Conservation (phyloP, 2,113 vertebrate genomes). For the Centrocercus urophasianus region DNA sequence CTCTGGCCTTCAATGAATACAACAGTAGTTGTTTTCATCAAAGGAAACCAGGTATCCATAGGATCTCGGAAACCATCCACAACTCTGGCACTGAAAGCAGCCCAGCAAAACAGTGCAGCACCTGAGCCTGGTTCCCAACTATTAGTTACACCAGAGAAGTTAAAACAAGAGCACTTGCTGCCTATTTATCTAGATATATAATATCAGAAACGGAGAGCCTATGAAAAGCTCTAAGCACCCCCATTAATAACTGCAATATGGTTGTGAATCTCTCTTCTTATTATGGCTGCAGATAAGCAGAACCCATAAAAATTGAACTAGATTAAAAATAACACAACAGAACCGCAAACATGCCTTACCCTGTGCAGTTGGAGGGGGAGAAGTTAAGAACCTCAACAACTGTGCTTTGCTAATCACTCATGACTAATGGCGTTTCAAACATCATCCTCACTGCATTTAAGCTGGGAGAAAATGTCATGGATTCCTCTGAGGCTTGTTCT, state of each 20-base stretch:
- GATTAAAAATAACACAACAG: constrained; percentile 26
- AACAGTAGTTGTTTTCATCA: background rate
- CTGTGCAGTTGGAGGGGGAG: background rate
- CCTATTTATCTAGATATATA: background rate
- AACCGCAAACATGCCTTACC: background rate
- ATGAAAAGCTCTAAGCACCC: constrained; percentile 11
- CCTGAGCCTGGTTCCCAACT: background rate
- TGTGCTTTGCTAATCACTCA: constrained; percentile 64
- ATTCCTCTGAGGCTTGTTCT: constrained; percentile 65
- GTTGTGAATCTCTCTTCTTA: background rate
- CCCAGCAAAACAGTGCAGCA: background rate
- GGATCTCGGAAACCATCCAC: background rate
- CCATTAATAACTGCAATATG: constrained; percentile 28
- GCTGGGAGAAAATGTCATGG: constrained; percentile 42
- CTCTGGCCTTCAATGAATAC: background rate
- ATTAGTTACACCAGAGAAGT: background rate
- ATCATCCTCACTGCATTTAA: constrained; percentile 52
- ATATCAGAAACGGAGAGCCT: constrained; percentile 34
- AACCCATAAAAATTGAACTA: constrained; percentile 35
- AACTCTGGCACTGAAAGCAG: background rate
- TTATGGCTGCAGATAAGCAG: constrained; percentile 50
- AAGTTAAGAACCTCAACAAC: constrained; percentile 47
- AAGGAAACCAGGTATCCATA: background rate
- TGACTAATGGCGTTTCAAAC: constrained; percentile 63
- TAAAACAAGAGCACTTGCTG: background rate